Percentiles rank a stretch among this genome's conserved stretches.
Evolutionary conservation across 2,113 vertebrate species (phyloP).

Genomic region (Indicator maculatus): DNA sequence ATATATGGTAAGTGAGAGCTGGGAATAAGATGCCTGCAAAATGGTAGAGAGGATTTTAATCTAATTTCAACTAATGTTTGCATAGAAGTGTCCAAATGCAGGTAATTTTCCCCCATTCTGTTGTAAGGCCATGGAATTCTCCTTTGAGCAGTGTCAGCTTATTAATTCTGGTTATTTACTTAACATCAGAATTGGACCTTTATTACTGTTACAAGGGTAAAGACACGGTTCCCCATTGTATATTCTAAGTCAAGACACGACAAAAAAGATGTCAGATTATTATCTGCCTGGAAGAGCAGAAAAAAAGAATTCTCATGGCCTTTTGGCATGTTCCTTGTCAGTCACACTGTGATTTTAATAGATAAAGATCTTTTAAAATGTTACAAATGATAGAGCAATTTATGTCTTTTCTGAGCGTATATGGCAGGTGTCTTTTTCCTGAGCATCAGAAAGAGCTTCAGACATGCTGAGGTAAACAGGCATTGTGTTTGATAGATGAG

Average conservation of each 20-base stretch:
- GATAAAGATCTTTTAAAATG: constrained; percentile 38
- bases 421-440: constrained; percentile 61
- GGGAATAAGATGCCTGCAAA: background rate
- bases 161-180: background rate
- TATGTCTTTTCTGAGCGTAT: constrained; percentile 32
- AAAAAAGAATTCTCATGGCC: constrained; percentile 43
- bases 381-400: constrained; percentile 58
- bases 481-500: background rate
- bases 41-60: background rate
- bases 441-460: constrained; percentile 28
- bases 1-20: constrained; percentile 83
- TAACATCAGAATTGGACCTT: background rate
- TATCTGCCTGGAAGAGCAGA: constrained; percentile 46
- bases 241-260: constrained; percentile 22
- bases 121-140: background rate
- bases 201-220: background rate
- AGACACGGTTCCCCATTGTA: background rate
- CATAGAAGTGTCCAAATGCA: background rate
- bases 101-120: rapidly evolving
- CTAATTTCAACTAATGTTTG: background rate
- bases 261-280: constrained; percentile 55
- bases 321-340: constrained; percentile 54
- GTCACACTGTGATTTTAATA: constrained; percentile 59
- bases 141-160: background rate
- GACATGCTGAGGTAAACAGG: constrained; percentile 22